Conservation (phyloP, 2,113 vertebrate genomes). For the Chaenocephalus aceratus region DNA sequence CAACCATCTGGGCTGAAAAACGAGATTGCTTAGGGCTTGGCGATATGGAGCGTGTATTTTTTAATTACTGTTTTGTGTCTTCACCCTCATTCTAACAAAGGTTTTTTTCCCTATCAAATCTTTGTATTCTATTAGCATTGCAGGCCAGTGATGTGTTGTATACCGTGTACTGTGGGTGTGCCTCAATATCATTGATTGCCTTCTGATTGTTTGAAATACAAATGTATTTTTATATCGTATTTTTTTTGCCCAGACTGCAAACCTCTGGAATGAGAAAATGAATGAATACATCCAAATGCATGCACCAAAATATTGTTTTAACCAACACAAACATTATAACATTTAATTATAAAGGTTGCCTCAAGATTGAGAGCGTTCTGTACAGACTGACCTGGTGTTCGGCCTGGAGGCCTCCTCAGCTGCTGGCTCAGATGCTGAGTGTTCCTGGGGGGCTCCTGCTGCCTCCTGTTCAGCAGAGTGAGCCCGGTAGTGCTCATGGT, state of each 20-base stretch:
- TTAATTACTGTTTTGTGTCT: too few species aligned
- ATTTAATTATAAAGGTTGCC: background rate
- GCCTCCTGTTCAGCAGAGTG: constrained; percentile 55
- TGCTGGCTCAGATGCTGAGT: constrained; percentile 13
- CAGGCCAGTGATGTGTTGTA: too few species aligned
- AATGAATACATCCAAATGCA: background rate
- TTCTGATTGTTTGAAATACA: background rate
- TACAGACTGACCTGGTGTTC: constrained; percentile 74
- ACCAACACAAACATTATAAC: background rate
- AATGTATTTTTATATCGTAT: background rate
- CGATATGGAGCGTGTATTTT: too few species aligned
- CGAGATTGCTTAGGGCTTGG: too few species aligned
- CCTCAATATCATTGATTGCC: too few species aligned
- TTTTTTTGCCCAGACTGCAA: background rate
- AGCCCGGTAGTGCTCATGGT: constrained; percentile 72
- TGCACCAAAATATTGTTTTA: background rate
- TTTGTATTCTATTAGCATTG: background rate
- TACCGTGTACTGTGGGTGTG: background rate
- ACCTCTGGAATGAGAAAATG: background rate
- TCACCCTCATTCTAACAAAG: background rate
- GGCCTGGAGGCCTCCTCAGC: constrained; percentile 55
- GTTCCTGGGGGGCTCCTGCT: constrained; percentile 40
- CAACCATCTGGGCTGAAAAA: too few species aligned
- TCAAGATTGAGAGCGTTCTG: background rate
- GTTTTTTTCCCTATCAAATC: background rate